phyloP scores from a whole-genome alignment of 1,140 invertebrate genomes.

The Tetragnatha versicolor region DNA sequence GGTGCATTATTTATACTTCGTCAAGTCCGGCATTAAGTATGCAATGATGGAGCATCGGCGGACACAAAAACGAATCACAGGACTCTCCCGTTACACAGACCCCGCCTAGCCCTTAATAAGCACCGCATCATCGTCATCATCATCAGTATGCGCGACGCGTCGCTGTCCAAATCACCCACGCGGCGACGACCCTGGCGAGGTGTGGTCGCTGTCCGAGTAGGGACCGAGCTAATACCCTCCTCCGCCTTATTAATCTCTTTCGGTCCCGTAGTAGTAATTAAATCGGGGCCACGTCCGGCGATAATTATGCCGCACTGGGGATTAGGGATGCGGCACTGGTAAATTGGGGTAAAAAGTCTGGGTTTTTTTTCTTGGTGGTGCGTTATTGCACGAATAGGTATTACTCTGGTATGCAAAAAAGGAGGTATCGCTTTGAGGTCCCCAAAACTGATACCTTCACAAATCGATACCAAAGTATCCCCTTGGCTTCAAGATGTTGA shows the following conservation, averaged over 20 bases:
- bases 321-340: too few species aligned
- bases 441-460: too few species aligned
- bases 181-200: constrained; percentile 8
- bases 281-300: constrained; percentile 39
- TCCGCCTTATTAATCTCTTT: constrained; percentile 24
- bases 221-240: background rate
- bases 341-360: too few species aligned
- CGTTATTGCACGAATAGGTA: too few species aligned
- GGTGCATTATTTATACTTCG: constrained; percentile 19
- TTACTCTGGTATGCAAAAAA: too few species aligned
- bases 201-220: constrained; percentile 9
- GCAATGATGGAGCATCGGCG: background rate
- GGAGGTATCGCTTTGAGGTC: too few species aligned
- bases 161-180: constrained; percentile 18
- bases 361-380: too few species aligned
- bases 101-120: constrained; percentile 21
- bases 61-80: background rate
- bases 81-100: background rate
- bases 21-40: background rate
- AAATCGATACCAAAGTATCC: too few species aligned
- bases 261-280: constrained; percentile 31
- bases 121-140: background rate
- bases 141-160: constrained; percentile 19
- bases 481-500: too few species aligned
- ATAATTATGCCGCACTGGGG: constrained; percentile 51